Evolutionary conservation across 1,140 invertebrate genomes (phyloP).

Genomic region (Neotoxoptera formosana): DNA sequence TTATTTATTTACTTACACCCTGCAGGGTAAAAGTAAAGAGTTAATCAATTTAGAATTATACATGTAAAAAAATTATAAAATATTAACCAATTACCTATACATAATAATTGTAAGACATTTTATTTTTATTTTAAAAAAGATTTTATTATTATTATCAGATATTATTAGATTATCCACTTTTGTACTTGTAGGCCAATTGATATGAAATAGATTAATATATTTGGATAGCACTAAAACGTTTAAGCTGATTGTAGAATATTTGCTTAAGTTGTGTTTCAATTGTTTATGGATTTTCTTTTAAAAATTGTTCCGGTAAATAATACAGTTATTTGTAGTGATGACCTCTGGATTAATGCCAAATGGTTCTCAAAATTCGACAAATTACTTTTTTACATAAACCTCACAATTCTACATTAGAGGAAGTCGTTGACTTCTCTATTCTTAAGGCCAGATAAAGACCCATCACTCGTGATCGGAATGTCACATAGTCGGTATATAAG

Average conservation of each 20-base stretch:
- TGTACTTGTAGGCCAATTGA: not conserved
- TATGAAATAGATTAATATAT: not conserved
- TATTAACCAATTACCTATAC: not conserved
- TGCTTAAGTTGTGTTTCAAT: not conserved
- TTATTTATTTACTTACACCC: not conserved
- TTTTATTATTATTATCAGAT: too few species aligned
- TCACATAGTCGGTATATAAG: not conserved
- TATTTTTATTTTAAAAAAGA: not conserved
- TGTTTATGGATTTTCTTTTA: not conserved
- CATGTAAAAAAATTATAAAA: not conserved
- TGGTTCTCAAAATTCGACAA: not conserved
- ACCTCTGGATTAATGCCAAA: not conserved
- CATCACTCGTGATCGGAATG: not conserved
- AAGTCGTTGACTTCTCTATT: slow-evolving; percentile 36
- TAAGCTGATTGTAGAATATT: not conserved
- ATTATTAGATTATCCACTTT: not conserved
- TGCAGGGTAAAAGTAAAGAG: not conserved
- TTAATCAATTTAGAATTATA: not conserved
- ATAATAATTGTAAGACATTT: not conserved
- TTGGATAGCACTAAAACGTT: not conserved
- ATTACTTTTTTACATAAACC: not conserved
- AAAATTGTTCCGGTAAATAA: not conserved
- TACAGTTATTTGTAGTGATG: not conserved
- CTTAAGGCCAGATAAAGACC: not conserved
- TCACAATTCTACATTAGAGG: not conserved